These are phyloP conservation scores for Arion vulgaris DNA, from an alignment of 1,140 invertebrate genomes.

Conservation along the genomic window DNA sequence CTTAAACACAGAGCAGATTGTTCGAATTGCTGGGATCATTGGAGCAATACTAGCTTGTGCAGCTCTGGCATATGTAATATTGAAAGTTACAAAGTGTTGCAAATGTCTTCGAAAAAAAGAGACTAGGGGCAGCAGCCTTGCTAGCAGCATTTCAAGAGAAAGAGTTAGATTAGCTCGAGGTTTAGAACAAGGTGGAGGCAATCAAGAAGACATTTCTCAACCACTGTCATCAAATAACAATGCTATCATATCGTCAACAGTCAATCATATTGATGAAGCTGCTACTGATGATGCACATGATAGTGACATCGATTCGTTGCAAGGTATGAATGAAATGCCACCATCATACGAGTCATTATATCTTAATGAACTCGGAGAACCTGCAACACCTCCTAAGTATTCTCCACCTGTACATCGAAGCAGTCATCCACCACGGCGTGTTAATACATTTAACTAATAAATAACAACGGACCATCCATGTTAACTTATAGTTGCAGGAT, in stretches of 20 bases:
- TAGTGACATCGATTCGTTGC: conserved; percentile 22
- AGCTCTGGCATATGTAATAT: neutral
- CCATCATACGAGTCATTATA: conserved; percentile 32
- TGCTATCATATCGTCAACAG: neutral
- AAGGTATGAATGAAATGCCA: conserved; percentile 11
- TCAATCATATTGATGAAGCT: neutral
- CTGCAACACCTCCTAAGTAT: conserved; percentile 10
- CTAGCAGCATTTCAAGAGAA: too few species aligned
- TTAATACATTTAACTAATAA: conserved; percentile 23
- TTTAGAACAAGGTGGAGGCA: neutral
- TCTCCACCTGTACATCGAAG: conserved; percentile 18
- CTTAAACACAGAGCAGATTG: conserved; percentile 11
- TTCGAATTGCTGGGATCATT: conserved; percentile 2
- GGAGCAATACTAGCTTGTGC: neutral
- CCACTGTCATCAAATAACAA: neutral
- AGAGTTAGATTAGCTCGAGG: neutral
- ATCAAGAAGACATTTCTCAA: neutral
- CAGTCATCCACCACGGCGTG: conserved; percentile 15
- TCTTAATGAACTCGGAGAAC: conserved; percentile 16
- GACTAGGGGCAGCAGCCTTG: neutral
- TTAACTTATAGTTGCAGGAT: too few species aligned
- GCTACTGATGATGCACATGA: neutral
- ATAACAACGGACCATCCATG: too few species aligned
- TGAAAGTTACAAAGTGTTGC: conserved; percentile 17
- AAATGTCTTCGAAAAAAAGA: conserved; percentile 17